Conservation (phyloP, 2,888 invertebrate genomes). For the Onchidella celtica region DNA sequence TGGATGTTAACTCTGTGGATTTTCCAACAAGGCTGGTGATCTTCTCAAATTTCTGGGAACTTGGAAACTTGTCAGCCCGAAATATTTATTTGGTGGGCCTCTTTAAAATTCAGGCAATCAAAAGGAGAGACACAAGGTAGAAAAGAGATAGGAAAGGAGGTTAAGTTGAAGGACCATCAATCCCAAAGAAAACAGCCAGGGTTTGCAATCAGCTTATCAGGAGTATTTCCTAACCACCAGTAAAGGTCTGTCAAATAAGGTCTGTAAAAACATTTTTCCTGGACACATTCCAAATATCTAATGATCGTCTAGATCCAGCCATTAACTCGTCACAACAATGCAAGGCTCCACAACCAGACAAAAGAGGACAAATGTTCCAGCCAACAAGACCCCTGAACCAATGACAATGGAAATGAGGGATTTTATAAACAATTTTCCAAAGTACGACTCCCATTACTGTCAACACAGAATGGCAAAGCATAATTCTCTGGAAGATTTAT, state of each 20-base stretch:
- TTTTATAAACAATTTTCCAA: not conserved
- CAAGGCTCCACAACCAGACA: not conserved
- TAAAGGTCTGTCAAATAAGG: not conserved
- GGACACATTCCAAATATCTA: slow-evolving; percentile 4
- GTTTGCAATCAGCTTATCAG: not conserved
- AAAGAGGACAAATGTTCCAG: not conserved
- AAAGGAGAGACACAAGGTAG: not conserved
- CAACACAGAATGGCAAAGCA: not conserved
- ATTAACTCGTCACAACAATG: not conserved
- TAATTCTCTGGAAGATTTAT: not conserved
- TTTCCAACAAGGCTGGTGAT: too few relatives aligned
- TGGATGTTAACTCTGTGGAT: too few relatives aligned
- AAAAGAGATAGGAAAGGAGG: not conserved
- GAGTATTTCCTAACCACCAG: not conserved
- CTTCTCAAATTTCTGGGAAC: slow-evolving; percentile 24
- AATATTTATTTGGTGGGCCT: slow-evolving; percentile 17
- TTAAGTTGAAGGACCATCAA: not conserved
- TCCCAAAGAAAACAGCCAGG: slow-evolving; percentile 1
- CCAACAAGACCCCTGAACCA: not conserved
- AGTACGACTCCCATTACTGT: slow-evolving; percentile 23
- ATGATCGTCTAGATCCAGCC: slow-evolving; percentile 7
- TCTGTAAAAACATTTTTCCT: slow-evolving; percentile 7
- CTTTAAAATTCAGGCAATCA: not conserved
- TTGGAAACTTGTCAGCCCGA: slow-evolving; percentile 15
- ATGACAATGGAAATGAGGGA: not conserved